Conservation (phyloP, 2,888 invertebrate species). For the Machimus atricapillus region DNA sequence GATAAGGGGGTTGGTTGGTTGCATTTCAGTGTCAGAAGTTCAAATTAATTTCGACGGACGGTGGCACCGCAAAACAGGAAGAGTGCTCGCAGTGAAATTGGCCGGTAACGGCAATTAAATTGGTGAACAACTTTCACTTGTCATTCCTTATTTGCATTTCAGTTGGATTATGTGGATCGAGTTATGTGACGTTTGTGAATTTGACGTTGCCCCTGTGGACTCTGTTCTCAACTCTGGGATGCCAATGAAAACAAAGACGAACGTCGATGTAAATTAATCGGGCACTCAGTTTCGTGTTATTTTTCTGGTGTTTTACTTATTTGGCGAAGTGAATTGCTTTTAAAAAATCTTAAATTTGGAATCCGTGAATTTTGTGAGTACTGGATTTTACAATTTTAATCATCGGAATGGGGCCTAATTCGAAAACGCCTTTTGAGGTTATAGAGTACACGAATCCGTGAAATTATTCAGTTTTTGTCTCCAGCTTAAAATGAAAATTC, state of each 20-base stretch:
- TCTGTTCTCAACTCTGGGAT: slow-evolving; percentile 12
- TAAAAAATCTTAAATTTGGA: neutral
- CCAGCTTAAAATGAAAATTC: neutral
- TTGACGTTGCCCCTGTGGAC: slow-evolving; percentile 27
- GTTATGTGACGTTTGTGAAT: slow-evolving; percentile 16
- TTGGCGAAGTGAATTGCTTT: neutral
- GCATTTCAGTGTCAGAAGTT: neutral
- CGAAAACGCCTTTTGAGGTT: slow-evolving; percentile 1
- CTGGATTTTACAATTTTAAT: neutral
- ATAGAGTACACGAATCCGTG: neutral
- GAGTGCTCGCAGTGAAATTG: neutral
- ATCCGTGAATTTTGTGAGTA: neutral
- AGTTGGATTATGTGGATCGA: neutral
- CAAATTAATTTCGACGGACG: neutral
- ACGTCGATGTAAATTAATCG: slow-evolving; percentile 35
- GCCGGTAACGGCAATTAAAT: neutral
- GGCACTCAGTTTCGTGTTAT: slow-evolving; percentile 12
- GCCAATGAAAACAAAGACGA: slow-evolving; percentile 30
- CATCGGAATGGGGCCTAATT: neutral
- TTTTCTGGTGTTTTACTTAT: slow-evolving; percentile 5
- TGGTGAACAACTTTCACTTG: slow-evolving; percentile 9
- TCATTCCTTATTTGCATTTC: neutral
- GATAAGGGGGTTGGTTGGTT: neutral
- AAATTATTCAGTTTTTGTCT: neutral
- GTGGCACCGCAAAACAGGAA: neutral